Base-by-base conservation (phyloP, 1,140 invertebrate species). In the Notospermus geniculatus region DNA sequence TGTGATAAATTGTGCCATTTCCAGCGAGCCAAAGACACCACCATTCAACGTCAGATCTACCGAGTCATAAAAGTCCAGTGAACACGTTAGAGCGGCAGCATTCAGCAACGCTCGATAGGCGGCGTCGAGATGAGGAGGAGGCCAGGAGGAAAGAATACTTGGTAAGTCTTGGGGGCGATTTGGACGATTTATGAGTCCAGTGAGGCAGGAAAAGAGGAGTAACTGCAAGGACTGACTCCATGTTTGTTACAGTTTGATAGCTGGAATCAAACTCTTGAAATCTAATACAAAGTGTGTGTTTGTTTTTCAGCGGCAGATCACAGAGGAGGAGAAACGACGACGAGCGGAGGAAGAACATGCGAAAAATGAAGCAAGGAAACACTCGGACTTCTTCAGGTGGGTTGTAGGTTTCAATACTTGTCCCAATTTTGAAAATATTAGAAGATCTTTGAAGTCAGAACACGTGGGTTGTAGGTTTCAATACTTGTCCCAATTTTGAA, bases 351-450 rank as follows among this genome's bases (percentile, higher is more conserved):
- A 72, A 52, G 76, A 80, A 59, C 65, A 71, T 25, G 68, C 67
- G 13, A 69, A 69, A 13, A 60, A 71, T 17, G 72, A 77, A 62
- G 71, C 79, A 13, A 66, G 79, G 13, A 72, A 70, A 64, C 79
- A 80, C 60, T 70, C 71, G 45, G 79, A 80, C 62, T 74, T 71
- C 61, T 78, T 78, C 55, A 69, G 61, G 79, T 80, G 67, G 76
- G 4, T 50, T 50, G 4, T 5, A 23, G n/a, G 4, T 23, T 50
- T 7, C 19, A n/a, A 23, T 5, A 7, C n/a, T n/a, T n/a, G n/a
- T n/a, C n/a, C n/a, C n/a, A n/a, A 22, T 39, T 19, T 54, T 59
- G 28, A 58, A 19, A 57, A 1, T n/a, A 22, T 62, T 52, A 9
- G 2, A 46, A 45, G 13, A 29, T 15, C 43, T n/a, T n/a, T n/a